A percentile compares a stretch with the other conserved stretches of the same genome.
These are phyloP conservation scores for Brachyhypopomus gauderio DNA, from an alignment of 2,113 vertebrate species.

Conservation along the genomic window DNA sequence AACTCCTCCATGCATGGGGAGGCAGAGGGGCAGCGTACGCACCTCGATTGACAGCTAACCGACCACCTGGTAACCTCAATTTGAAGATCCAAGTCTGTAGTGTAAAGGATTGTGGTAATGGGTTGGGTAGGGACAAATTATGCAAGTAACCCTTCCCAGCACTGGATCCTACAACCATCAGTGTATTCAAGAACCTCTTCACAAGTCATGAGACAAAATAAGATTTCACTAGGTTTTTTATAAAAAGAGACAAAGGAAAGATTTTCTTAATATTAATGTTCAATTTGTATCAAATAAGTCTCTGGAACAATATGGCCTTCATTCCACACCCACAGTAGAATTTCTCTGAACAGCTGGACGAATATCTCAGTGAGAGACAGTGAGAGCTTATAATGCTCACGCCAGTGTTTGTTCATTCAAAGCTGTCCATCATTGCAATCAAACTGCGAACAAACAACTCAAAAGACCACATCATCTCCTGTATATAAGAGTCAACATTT, in stretches of 20 bases:
- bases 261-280: too few relatives aligned
- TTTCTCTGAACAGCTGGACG: not conserved
- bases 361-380: not conserved
- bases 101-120: not conserved
- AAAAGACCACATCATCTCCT: constrained; percentile 33
- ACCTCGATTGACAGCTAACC: constrained; percentile 34
- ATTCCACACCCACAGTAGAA: not conserved
- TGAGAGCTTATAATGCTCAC: constrained; percentile 2
- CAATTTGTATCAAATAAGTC: not conserved
- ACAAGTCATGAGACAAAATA: not conserved
- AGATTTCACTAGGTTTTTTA: not conserved
- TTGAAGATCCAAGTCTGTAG: constrained; percentile 12
- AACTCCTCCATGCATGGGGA: constrained; percentile 3
- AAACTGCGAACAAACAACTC: constrained; percentile 19
- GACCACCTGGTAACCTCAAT: constrained; percentile 16
- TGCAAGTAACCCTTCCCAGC: constrained; percentile 11
- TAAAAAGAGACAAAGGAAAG: not conserved
- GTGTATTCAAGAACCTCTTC: not conserved
- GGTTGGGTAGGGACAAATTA: not conserved
- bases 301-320: not conserved
- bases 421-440: constrained; percentile 28
- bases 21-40: constrained; percentile 1
- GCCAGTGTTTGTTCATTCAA: constrained; percentile 18
- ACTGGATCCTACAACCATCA: not conserved
- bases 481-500: constrained; percentile 36